Evolutionary conservation across 2,888 invertebrate species (phyloP), one percentile per base, ranked within the genome.

Genomic region (Cylloceria caligata): DNA sequence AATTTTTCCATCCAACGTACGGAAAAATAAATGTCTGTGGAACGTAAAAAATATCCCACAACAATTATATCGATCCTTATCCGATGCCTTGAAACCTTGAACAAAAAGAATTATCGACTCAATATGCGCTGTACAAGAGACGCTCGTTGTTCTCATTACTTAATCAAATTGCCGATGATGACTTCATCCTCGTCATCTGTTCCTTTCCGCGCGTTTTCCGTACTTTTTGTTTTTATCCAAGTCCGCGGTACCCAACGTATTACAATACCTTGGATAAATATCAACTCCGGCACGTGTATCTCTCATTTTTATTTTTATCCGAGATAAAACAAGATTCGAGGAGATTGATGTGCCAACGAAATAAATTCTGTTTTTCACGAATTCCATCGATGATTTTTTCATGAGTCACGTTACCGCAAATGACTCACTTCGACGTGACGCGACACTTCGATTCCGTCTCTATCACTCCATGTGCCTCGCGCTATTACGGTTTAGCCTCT

Each of bases 91-190:
- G 45, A 65, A 83, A 68, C 83, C 72, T 80, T 83, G 78, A 71
- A 64, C 65, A 65, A 60, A 81, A 83, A 84, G 86, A 84, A 81
- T 80, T 77, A 84, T 83, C 65, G 69, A 67, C 67, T 67, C 80
- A 82, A 81, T 79, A 69, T 16, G 55, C 34, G 4, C 7, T 16
- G 9, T 30, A 13, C 45, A 5, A 9, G 19, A 45, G 45, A 60
- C 34, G 57, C 16, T 72, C 65, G 55, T 82, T 69, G 73, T 64
- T 72, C 81, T 64, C 79, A 85, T 85, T 88, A 85, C 74, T 88
- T 86, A 86, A 88, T 87, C 75, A 84, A 88, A 86, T 86, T 83
- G 79, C 60, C 79, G 76, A 81, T 71, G 78, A 71, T 87, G 86
- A 87, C 82, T 81, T 87, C 85, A 88, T 85, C 84, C 67, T 49